Evolutionary conservation across 2,113 vertebrate genomes (phyloP), one percentile per base, ranked within the genome.

Genomic region (Cnemophilus loriae): DNA sequence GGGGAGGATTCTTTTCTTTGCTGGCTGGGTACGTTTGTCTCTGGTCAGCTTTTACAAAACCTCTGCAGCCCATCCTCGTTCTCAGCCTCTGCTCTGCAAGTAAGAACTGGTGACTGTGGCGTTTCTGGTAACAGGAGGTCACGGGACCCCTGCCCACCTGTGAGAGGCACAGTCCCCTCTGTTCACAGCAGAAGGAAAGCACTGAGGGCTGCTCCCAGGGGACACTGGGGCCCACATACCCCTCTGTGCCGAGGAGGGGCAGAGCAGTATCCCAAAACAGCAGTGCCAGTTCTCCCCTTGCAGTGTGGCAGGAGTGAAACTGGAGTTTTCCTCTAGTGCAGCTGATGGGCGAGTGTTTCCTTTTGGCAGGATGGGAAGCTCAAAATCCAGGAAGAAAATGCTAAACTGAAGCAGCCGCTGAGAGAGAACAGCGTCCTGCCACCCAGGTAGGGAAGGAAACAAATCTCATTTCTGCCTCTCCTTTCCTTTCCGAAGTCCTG

Each of bases 341-440:
- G 2, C 81, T 95, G 69, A 89, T n/a, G 32, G 28, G 26, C 57
- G 19, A 50, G 16, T n/a, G 24, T 95, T 95, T 87, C 44, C 57
- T 97, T 93, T 96, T 89, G 88, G 69, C 97, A 98, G 98, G 97
- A 97, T 32, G 96, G 87, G 56, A 98, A 97, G 77, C 92, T 94
- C 10, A 96, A 87, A 28, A 93, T 78, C 68, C 98, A 91, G 86
- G 98, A 98, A 63, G 98, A 98, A 91, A 98, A 96, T 7, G 68
- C 97, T 26, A 97, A 97, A 81, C n/a, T 91, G 22, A 96, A 91
- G 46, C 85, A 87, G 12, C 61, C 90, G 0, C 64, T 67, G 7
- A 98, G 98, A 50, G 98, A 98, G 49, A 87, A 92, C 86, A 87
- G 95, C 23, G 64, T 78, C 91, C 77, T 93, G 56, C 64, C 94